Evolutionary conservation across 1,140 invertebrate genomes (phyloP).

Genomic region (Danaus melanippus): DNA sequence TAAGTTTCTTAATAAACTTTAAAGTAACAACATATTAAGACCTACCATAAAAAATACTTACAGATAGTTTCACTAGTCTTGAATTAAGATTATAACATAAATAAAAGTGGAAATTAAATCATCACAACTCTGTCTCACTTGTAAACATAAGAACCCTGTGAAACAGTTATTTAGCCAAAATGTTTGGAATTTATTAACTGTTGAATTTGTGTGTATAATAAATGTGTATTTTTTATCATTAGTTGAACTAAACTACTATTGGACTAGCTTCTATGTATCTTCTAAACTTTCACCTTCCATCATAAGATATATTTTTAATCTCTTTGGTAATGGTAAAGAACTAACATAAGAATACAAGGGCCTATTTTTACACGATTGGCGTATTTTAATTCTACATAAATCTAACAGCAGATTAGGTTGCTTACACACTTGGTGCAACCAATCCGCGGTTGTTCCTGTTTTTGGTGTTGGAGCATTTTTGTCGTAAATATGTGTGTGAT

Average conservation of each 20-base stretch:
- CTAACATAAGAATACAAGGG: conserved; percentile 35
- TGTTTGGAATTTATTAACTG: no score
- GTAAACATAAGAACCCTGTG: no score
- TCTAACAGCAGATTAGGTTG: conserved; percentile 44
- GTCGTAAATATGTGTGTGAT: conserved; percentile 31
- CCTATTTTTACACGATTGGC: conserved; percentile 30
- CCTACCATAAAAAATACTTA: no score
- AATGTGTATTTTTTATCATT: no score
- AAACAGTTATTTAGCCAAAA: no score
- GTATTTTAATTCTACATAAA: conserved; percentile 52
- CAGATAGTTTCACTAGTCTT: not conserved
- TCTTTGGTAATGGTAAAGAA: conserved; percentile 53
- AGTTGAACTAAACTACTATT: conserved; percentile 2
- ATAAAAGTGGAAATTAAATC: no score
- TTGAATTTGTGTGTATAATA: no score
- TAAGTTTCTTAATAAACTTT: no score
- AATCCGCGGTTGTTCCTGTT: conserved; percentile 28
- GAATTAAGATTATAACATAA: conserved; percentile 10
- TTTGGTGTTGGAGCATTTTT: conserved; percentile 20
- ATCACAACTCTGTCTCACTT: no score
- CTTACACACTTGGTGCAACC: conserved; percentile 38
- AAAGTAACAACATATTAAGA: no score
- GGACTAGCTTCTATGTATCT: no score
- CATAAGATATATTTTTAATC: conserved; percentile 61
- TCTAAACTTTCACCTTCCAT: conserved; percentile 49